phyloP scores from a whole-genome alignment of 1,140 invertebrate species.

The Ericerus pela region DNA sequence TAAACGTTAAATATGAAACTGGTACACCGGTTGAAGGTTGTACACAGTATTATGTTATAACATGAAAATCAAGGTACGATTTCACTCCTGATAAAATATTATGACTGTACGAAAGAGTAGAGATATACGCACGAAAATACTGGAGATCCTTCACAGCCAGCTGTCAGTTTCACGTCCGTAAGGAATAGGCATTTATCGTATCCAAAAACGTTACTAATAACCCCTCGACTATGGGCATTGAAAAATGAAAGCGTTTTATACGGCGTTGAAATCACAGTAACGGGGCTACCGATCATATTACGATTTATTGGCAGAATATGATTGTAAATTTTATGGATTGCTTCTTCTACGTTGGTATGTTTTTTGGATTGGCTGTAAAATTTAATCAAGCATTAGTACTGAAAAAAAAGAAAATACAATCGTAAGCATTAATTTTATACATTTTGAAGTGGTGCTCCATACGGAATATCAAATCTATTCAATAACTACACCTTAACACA shows the following conservation, averaged over 20 bases:
- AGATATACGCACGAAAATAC: not conserved
- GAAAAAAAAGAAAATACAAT: not conserved
- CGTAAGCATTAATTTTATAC: too few relatives aligned
- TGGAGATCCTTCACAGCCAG: slow-evolving; percentile 8
- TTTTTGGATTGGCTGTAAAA: not conserved
- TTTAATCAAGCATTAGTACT: too few relatives aligned
- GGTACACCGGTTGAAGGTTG: too few relatives aligned
- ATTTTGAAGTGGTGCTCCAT: too few relatives aligned
- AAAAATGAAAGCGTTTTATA: not conserved
- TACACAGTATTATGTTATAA: too few relatives aligned
- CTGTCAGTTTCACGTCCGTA: not conserved
- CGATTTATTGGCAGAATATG: not conserved
- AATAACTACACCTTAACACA: too few relatives aligned
- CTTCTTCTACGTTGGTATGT: not conserved
- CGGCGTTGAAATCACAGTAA: not conserved
- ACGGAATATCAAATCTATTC: too few relatives aligned
- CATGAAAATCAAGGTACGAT: too few relatives aligned
- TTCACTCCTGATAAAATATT: too few relatives aligned
- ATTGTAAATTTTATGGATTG: not conserved
- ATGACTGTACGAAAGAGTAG: too few relatives aligned
- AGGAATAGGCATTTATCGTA: not conserved
- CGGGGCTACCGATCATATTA: not conserved
- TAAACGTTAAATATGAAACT: too few relatives aligned
- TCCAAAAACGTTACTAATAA: not conserved
- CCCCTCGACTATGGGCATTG: not conserved